These are phyloP conservation scores for Amazonetta brasiliensis DNA, from an alignment of 2,797 vertebrate genomes.

Conservation along the genomic window DNA sequence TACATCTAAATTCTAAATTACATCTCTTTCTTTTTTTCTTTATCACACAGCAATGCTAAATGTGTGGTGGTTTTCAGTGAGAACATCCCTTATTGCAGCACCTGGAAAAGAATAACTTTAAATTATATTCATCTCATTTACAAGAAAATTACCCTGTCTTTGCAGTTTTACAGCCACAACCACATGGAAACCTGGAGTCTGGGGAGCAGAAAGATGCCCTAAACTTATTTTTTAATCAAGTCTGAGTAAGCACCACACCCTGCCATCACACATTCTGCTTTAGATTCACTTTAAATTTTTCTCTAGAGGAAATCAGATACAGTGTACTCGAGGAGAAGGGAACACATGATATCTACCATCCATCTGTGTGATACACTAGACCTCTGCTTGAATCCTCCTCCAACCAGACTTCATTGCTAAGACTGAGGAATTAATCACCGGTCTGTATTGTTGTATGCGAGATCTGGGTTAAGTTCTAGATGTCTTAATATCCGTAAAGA, in stretches of 20 bases:
- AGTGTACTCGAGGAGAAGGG: background rate
- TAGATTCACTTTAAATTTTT: background rate
- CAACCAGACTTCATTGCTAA: background rate
- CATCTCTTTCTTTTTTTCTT: background rate
- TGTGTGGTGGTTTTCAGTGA: background rate
- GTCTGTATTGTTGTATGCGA: background rate
- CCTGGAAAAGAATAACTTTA: background rate
- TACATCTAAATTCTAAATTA: background rate
- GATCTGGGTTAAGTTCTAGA: background rate
- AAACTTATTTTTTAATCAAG: background rate
- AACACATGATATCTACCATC: background rate
- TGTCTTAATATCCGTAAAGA: background rate
- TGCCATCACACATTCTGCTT: background rate
- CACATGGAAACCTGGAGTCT: background rate
- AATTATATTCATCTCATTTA: background rate
- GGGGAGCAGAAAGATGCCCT: background rate
- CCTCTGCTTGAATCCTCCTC: background rate
- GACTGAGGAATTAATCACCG: background rate
- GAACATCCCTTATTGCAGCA: background rate
- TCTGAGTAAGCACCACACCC: background rate
- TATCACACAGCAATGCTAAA: background rate
- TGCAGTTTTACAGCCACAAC: background rate
- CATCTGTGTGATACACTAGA: background rate
- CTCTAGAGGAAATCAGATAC: background rate
- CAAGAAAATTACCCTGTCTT: background rate